Conservation (phyloP, 2,888 invertebrate species). For the Heliconius ethilla region DNA sequence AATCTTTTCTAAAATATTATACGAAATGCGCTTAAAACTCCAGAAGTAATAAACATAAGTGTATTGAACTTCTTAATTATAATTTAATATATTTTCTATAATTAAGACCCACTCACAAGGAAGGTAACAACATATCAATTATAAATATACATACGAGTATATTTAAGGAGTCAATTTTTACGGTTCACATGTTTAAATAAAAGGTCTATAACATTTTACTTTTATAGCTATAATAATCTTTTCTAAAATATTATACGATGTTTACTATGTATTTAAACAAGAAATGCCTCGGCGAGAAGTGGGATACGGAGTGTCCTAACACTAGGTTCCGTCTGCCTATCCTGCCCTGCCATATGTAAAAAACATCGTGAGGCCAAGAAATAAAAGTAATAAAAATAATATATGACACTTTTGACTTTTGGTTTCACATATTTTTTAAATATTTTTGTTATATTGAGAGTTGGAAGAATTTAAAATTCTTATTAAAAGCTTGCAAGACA, state of each 20-base stretch:
- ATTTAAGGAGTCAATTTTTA: background rate
- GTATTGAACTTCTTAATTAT: background rate
- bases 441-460: too few relatives aligned
- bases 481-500: too few relatives aligned
- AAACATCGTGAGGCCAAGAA: too few relatives aligned
- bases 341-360: too few relatives aligned
- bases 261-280: background rate
- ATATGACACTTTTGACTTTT: too few relatives aligned
- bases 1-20: too few relatives aligned
- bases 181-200: background rate
- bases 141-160: background rate
- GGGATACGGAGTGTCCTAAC: too few relatives aligned
- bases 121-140: background rate
- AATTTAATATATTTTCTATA: background rate
- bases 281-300: too few relatives aligned
- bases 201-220: background rate
- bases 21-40: background rate
- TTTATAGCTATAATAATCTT: background rate
- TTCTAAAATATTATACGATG: background rate
- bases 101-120: background rate
- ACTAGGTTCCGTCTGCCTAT: too few relatives aligned
- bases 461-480: too few relatives aligned
- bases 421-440: too few relatives aligned
- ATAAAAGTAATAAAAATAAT: too few relatives aligned
- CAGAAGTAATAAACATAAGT: background rate